Evolutionary conservation across 1,140 invertebrate species (phyloP).

Genomic region (Polypedilum vanderplanki): DNA sequence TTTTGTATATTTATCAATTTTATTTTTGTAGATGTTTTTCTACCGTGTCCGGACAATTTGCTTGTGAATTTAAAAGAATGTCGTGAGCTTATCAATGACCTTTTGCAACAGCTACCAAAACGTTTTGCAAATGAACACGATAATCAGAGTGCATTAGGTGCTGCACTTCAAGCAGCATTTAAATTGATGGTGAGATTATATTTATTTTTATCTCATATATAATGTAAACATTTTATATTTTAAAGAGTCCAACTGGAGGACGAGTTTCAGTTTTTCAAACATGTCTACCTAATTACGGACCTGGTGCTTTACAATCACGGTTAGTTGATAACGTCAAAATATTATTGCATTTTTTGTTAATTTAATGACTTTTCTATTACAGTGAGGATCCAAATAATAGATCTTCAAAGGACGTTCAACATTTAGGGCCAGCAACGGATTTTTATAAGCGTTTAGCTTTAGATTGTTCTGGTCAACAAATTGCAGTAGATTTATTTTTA

Average conservation of each 20-base stretch:
- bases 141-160: slow-evolving; percentile 74
- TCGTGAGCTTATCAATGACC: slow-evolving; percentile 68
- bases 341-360: neutral
- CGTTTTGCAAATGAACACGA: slow-evolving; percentile 70
- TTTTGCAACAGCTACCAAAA: slow-evolving; percentile 72
- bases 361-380: slow-evolving; percentile 30
- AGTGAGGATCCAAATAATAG: slow-evolving; percentile 82
- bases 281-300: slow-evolving; percentile 83
- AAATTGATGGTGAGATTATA: slow-evolving; percentile 71
- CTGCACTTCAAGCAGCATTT: slow-evolving; percentile 85
- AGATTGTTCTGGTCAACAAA: slow-evolving; percentile 93
- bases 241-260: slow-evolving; percentile 81
- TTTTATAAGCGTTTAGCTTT: slow-evolving; percentile 96
- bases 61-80: slow-evolving; percentile 87
- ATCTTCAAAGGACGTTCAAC: slow-evolving; percentile 68
- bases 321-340: slow-evolving; percentile 32
- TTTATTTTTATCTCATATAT: slow-evolving; percentile 30
- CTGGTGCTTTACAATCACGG: slow-evolving; percentile 73
- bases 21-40: slow-evolving; percentile 62
- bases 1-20: slow-evolving; percentile 22
- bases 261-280: slow-evolving; percentile 91
- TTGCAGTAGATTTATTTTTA: slow-evolving; percentile 93
- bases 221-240: slow-evolving; percentile 31
- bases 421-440: slow-evolving; percentile 91
- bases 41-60: slow-evolving; percentile 84